Evolutionary conservation across 2,797 vertebrate genomes (phyloP), one percentile per base, ranked within the genome.

Genomic region (Lagocephalus sceleratus): DNA sequence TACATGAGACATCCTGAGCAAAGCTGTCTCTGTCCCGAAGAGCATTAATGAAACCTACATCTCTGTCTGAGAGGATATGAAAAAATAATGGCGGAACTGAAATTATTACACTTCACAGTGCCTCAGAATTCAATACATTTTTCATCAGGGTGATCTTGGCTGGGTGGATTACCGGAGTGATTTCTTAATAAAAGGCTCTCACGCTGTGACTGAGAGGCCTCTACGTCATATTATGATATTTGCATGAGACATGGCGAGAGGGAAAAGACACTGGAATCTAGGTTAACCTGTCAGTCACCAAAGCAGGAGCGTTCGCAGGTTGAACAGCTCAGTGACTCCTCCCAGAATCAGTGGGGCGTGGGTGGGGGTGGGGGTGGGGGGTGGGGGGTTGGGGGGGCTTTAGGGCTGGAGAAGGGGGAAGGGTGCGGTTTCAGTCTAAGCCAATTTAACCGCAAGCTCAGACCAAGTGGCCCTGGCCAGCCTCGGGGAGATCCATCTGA

Each of bases 71-170:
- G 73, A 81, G 74, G 68, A 73, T 66, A 87, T 86, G 76, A 88
- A 88, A 88, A 86, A 88, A 86, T 87, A 80, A 89, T 77, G 76
- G 78, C 70, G 67, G 68, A 81, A 88, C 75, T 86, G 74, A 82
- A 89, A 89, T 89, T 79, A 87, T 90, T 84, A 83, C 83, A 78
- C 86, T 89, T 90, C 81, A 83, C 85, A 83, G 84, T 85, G 87
- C 85, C 85, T 78, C 79, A 83, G 80, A 81, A 85, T 88, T 86
- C 70, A 82, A 88, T 91, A 79, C 69, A 87, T 91, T 89, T 92
- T 91, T 89, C 85, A 91, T 89, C 86, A 85, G 85, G 83, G 78
- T 89, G 76, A 88, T 84, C 84, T 79, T 68, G 83, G 79, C 76
- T 75, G 79, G 68, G 75, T 82, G 78, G 83, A 81, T 85, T 82